Base-by-base conservation (phyloP, 2,797 vertebrate genomes). In the Brachymystax lenok region DNA sequence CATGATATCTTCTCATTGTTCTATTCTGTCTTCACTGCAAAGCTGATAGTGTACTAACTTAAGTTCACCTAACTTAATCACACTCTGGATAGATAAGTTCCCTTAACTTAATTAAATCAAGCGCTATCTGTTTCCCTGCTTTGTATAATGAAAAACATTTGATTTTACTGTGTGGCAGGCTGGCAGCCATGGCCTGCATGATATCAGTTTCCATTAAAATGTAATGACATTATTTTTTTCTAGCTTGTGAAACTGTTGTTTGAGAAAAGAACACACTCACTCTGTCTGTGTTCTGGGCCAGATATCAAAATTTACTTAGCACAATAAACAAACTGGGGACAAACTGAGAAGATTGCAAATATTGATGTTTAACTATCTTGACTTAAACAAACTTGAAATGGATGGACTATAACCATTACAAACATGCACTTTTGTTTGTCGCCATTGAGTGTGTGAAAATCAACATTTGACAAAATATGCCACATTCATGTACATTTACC, bases 201-300 rank as follows among this genome's bases (percentile, higher is more conserved):
- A 74, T 46, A 69, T 69, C 21, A 78, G 69, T 82, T 35, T 79
- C 1, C 7, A 71, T 14, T 51, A 19, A 71, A 71, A 71, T 80
- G 63, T 74, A 77, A 83, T 74, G 75, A 76, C 77, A 83, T 75
- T 74, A 79, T 79, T n/a, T 35, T 75, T 83, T 56, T 88, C 83
- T 68, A 76, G 74, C 84, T 88, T 87, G 79, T 77, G 86, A 90
- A 90, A 90, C 81, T 74, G 72, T 82, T 4, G 71, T 84, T 80
- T 80, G 69, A 76, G 79, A 82, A 80, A 84, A 71, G 27, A 74
- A 77, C 73, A 54, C 77, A 79, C 10, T 30, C 75, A 67, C 21
- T 12, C 61, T 64, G 21, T 61, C 67, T 77, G 64, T n/a, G 71
- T 80, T 78, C 82, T 78, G 54, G 64, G 83, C 84, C 79, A 77